Conservation (phyloP, 2,888 invertebrate genomes). For the Pyrgus malvae region DNA sequence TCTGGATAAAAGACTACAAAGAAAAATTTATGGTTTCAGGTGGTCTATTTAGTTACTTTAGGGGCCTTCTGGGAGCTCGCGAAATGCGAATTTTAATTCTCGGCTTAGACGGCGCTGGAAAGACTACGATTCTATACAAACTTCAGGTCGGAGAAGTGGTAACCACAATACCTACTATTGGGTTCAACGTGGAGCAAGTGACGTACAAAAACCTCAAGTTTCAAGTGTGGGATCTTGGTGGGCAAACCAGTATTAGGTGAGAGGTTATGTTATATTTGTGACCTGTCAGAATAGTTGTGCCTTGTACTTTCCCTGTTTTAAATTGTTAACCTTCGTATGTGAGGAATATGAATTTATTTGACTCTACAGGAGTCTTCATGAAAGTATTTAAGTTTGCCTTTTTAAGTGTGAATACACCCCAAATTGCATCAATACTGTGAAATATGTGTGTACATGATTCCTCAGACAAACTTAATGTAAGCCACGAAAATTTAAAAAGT, state of each 20-base stretch:
- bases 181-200: slow-evolving; percentile 99
- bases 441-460: too few species aligned
- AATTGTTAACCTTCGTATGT: too few species aligned
- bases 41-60: slow-evolving; percentile 97
- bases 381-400: too few species aligned
- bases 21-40: slow-evolving; percentile 78
- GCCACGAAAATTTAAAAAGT: too few species aligned
- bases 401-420: too few species aligned
- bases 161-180: slow-evolving; percentile 99
- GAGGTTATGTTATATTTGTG: slow-evolving; percentile 27
- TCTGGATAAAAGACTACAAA: background rate
- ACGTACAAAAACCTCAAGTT: slow-evolving; percentile 99
- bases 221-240: slow-evolving; percentile 99
- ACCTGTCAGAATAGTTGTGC: background rate
- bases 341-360: too few species aligned
- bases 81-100: slow-evolving; percentile 99
- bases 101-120: slow-evolving; percentile 99
- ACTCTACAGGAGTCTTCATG: too few species aligned
- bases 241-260: slow-evolving; percentile 98
- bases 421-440: too few species aligned
- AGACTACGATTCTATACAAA: slow-evolving; percentile 99
- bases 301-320: too few species aligned
- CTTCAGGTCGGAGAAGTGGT: slow-evolving; percentile 99
- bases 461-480: too few species aligned
- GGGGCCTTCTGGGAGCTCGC: slow-evolving; percentile 95